These are phyloP conservation scores for Laticauda laticaudata DNA, from an alignment of 2,113 vertebrate species.

Conservation along the genomic window DNA sequence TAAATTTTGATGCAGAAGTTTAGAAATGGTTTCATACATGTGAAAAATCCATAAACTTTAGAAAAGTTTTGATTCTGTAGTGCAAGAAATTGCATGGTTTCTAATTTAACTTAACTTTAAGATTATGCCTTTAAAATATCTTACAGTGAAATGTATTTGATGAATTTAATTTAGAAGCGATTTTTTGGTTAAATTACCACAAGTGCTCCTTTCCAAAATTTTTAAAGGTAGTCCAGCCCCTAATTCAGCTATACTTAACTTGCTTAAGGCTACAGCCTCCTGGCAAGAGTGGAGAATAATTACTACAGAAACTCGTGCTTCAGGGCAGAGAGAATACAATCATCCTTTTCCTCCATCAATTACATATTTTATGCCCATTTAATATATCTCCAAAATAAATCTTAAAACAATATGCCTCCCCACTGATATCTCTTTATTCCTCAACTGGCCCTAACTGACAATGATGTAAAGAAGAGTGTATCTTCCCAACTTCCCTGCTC, in stretches of 20 bases:
- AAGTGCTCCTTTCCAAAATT: background rate
- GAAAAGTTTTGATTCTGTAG: background rate
- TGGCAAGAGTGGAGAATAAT: background rate
- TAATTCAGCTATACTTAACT: background rate
- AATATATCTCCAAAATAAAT: background rate
- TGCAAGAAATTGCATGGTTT: background rate
- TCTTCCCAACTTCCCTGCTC: background rate
- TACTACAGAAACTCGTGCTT: background rate
- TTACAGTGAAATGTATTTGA: background rate
- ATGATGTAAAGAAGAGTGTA: background rate
- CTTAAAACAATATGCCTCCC: background rate
- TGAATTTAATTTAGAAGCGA: slow-evolving; percentile 4
- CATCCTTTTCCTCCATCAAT: background rate
- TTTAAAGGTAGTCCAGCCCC: background rate
- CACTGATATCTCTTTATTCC: background rate
- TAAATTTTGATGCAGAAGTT: background rate
- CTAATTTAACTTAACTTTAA: background rate
- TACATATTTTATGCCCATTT: background rate
- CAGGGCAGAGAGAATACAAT: background rate
- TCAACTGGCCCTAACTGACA: background rate
- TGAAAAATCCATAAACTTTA: background rate
- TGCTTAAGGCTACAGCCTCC: background rate
- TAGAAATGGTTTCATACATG: background rate
- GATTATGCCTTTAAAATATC: background rate
- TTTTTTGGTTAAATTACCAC: slow-evolving; percentile 23